Evolutionary conservation across 1,140 invertebrate genomes (phyloP).

Genomic region (Apis cerana): DNA sequence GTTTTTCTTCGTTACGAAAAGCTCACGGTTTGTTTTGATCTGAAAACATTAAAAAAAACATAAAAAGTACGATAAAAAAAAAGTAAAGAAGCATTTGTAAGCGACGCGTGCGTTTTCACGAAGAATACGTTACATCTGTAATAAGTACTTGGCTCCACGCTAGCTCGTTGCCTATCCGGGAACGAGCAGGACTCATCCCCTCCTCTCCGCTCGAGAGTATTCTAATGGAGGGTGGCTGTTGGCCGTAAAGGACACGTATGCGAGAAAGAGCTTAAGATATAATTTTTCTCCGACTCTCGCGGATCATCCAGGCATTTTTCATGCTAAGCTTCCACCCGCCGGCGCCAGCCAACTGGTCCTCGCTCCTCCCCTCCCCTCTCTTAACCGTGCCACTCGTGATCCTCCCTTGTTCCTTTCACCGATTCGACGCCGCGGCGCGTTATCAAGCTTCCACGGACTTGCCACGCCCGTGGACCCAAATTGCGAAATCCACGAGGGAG

Average conservation of each 20-base stretch:
- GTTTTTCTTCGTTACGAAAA: no score
- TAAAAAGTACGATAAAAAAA: no score
- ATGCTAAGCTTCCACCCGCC: slow-evolving; percentile 69
- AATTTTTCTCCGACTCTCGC: slow-evolving; percentile 68
- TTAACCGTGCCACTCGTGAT: slow-evolving; percentile 26
- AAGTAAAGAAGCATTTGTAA: no score
- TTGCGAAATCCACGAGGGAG: slow-evolving; percentile 63
- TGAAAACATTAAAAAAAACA: no score
- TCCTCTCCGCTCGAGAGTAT: not conserved
- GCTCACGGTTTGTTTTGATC: no score
- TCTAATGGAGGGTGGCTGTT: not conserved
- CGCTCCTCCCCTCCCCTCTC: slow-evolving; percentile 21
- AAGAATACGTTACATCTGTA: not conserved
- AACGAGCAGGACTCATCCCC: not conserved
- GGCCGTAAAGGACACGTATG: slow-evolving; percentile 19
- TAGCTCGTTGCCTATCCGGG: not conserved
- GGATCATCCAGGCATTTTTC: slow-evolving; percentile 74
- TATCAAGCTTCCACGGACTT: slow-evolving; percentile 61
- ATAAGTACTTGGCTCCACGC: not conserved
- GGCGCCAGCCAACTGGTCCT: slow-evolving; percentile 46
- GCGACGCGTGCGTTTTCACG: no score
- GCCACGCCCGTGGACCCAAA: slow-evolving; percentile 52
- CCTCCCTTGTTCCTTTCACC: slow-evolving; percentile 49
- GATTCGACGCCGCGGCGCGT: slow-evolving; percentile 45
- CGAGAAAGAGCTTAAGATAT: slow-evolving; percentile 51